Base-by-base conservation (phyloP, 2,888 invertebrate genomes). In the Formica aserva region DNA sequence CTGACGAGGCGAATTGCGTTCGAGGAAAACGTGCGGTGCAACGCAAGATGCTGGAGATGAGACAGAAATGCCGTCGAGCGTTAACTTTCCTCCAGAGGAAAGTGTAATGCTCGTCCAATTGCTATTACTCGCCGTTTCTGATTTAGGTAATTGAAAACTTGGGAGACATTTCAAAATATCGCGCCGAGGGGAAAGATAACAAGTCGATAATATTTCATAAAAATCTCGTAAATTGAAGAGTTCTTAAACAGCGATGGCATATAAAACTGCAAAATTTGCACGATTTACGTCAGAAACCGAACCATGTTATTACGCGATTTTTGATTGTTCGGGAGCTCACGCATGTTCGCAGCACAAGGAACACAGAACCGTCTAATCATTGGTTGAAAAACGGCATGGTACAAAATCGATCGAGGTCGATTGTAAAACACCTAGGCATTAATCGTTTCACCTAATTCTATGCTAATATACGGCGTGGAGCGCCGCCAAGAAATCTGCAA, bases 391-490 rank as follows among this genome's bases (percentile, higher is more conserved):
- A 18, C n/a, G 13, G 15, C 52, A 35, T 13, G 38, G 29, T 67
- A 22, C 72, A 52, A 38, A 38, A 35, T 26, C n/a, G 66, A 63
- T n/a, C 52, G 8, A 32, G 15, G 18, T 18, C 63, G 52, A 45
- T 45, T 26, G 66, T 60, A 60, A 52, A 32, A 78, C 41, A 57
- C 29, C 77, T 4, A 11, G 35, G 11, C 29, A 69, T 78, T 72
- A 84, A 81, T 82, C 82, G 80, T 66, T 63, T 57, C 69, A 66
- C 71, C 81, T 85, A 80, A 85, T 87, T 82, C 82, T 83, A 87
- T 82, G 87, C 80, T 89, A 87, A 90, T 89, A 77, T 60, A 71
- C 75, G 84, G 72, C 55, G 69, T 71, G 67, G 80, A 60, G 22
- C 57, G 29, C 29, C 65, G 66, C 80, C 57, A n/a, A 41, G 82